Percentiles rank a stretch among this genome's conserved stretches.
Conservation (phyloP, 2,797 vertebrate genomes). For the Hemibagrus guttatus region DNA sequence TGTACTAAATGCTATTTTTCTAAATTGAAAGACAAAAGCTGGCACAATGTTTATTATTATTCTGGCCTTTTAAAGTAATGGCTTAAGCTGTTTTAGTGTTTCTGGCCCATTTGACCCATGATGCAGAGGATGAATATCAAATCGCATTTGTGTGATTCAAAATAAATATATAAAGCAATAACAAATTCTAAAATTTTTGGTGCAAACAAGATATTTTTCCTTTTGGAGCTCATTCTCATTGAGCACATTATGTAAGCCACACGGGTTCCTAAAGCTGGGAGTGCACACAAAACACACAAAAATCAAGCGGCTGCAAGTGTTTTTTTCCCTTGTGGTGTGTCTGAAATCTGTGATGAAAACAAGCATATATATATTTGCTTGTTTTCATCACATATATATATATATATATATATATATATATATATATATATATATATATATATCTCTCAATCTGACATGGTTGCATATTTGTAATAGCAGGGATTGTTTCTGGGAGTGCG, state of each 20-base stretch:
- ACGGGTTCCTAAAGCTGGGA: conserved; percentile 31
- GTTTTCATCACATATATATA: no score
- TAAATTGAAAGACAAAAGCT: background rate
- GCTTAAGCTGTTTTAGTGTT: background rate
- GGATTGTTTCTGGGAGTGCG: conserved; percentile 1
- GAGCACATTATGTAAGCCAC: conserved; percentile 43
- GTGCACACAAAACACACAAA: background rate
- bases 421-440: no score
- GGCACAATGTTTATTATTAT: background rate
- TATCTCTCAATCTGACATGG: no score
- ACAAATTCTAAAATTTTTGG: background rate
- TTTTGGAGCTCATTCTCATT: background rate
- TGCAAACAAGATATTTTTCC: background rate
- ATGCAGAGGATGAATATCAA: background rate
- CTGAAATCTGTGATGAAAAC: background rate
- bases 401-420: no score
- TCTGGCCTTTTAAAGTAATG: background rate
- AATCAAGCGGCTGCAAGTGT: background rate
- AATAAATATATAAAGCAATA: background rate
- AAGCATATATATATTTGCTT: background rate
- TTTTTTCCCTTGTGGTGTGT: background rate
- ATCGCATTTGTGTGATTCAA: background rate
- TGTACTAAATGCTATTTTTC: background rate
- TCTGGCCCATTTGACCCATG: background rate
- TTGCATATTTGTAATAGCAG: background rate